phyloP scores from a whole-genome alignment of 1,140 invertebrate genomes.

The Drosophila asahinai region DNA sequence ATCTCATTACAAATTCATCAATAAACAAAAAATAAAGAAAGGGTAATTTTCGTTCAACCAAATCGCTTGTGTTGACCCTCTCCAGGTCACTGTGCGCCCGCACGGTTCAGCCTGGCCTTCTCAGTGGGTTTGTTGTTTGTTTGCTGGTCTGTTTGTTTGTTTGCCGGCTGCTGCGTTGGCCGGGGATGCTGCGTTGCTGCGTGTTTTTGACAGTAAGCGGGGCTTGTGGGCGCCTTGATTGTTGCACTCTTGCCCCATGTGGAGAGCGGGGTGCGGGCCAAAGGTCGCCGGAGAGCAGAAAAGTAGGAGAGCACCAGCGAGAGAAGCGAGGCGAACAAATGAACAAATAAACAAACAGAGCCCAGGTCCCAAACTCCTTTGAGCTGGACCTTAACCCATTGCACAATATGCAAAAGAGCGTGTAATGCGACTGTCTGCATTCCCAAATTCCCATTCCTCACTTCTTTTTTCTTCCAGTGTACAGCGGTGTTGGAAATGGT shows the following conservation, averaged over 20 bases:
- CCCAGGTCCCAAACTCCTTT: constrained; percentile 53
- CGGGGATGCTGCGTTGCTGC: constrained; percentile 42
- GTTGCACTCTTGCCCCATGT: constrained; percentile 63
- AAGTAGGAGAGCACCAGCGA: constrained; percentile 2
- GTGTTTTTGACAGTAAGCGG: constrained; percentile 79
- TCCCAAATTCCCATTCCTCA: background rate
- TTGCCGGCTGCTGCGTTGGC: constrained; percentile 46
- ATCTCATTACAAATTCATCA: constrained; percentile 14
- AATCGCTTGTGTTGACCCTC: constrained; percentile 29
- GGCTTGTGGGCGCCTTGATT: constrained; percentile 74
- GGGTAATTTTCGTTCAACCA: constrained; percentile 1
- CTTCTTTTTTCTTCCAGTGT: constrained; percentile 16
- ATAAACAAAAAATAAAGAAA: constrained; percentile 13
- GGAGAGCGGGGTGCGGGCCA: constrained; percentile 26
- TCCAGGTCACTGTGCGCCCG: constrained; percentile 20
- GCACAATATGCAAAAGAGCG: constrained; percentile 74
- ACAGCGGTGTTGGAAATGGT: background rate
- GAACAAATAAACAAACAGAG: constrained; percentile 58
- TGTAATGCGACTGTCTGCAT: constrained; percentile 62
- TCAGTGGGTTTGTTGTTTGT: constrained; percentile 36
- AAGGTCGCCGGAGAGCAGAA: constrained; percentile 53
- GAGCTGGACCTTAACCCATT: constrained; percentile 46
- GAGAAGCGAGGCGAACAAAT: constrained; percentile 43
- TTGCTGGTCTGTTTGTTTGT: constrained; percentile 63
- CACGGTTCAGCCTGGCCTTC: constrained; percentile 16